These are phyloP conservation scores for Erinaceus europaeus DNA, from an alignment of 2,113 vertebrate genomes.

Conservation along the genomic window DNA sequence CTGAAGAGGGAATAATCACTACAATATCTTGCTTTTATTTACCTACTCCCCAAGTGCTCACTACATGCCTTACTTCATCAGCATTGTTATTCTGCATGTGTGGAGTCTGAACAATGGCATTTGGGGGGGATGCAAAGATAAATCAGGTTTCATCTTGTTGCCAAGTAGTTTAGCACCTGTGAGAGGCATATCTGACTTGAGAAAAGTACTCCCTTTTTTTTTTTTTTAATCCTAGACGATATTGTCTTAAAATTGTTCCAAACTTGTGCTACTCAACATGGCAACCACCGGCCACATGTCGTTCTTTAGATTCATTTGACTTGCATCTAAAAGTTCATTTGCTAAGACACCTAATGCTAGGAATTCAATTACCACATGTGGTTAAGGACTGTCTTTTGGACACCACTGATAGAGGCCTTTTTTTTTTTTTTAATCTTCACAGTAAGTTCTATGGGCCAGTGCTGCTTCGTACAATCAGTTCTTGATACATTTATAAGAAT, in stretches of 20 bases:
- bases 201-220: not conserved
- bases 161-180: not conserved
- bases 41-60: not conserved
- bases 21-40: not conserved
- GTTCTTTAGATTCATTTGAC: not conserved
- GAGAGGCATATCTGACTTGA: not conserved
- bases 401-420: not conserved
- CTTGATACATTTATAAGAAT: not conserved
- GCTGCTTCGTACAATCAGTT: not conserved
- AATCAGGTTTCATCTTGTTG: not conserved
- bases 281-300: not conserved
- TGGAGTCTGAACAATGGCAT: not conserved
- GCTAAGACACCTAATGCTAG: not conserved
- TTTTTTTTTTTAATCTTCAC: not conserved
- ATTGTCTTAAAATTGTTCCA: not conserved
- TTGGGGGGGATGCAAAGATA: not conserved
- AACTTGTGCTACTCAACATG: not conserved
- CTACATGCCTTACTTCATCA: not conserved
- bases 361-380: not conserved
- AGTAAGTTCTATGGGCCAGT: not conserved
- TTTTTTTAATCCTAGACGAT: not conserved
- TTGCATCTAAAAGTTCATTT: not conserved
- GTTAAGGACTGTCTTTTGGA: not conserved
- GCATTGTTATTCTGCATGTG: not conserved
- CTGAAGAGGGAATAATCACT: not conserved